phyloP scores from a whole-genome alignment of 2,888 invertebrate species.

The Cosmorhoe ocellata region DNA sequence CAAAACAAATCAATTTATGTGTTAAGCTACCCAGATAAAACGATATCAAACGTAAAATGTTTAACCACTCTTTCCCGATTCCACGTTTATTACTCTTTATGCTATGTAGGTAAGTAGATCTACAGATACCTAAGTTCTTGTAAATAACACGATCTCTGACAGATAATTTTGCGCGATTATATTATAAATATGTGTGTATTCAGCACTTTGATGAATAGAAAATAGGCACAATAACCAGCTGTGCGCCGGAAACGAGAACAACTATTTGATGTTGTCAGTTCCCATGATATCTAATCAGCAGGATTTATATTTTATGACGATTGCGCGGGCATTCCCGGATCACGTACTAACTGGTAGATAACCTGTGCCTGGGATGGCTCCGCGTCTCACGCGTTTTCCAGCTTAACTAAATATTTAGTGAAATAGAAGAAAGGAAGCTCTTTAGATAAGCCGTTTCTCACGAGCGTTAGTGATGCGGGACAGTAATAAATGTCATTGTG shows the following conservation, averaged over 20 bases:
- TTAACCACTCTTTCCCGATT: no score
- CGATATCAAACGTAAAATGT: no score
- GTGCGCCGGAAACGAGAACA: slow-evolving; percentile 50
- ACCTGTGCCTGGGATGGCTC: slow-evolving; percentile 35
- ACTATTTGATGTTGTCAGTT: slow-evolving; percentile 68
- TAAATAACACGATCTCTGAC: no score
- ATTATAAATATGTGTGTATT: background rate
- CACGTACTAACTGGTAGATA: slow-evolving; percentile 6
- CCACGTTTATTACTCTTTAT: no score
- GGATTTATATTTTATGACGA: slow-evolving; percentile 69
- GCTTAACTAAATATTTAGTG: slow-evolving; percentile 76
- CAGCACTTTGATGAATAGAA: background rate
- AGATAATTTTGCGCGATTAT: background rate
- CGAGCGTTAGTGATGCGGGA: slow-evolving; percentile 32
- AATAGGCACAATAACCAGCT: background rate
- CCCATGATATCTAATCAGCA: slow-evolving; percentile 78
- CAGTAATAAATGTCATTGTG: slow-evolving; percentile 10
- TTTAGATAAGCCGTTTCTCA: slow-evolving; percentile 69
- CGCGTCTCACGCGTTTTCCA: slow-evolving; percentile 55
- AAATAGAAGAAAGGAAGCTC: slow-evolving; percentile 64
- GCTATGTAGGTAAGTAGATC: no score
- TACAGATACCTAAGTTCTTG: no score
- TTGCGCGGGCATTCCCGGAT: slow-evolving; percentile 54
- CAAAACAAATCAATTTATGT: no score
- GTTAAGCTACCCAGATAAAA: no score